These are phyloP conservation scores for Xenotilapia longispinis DNA, from an alignment of 2,113 vertebrate genomes.

Conservation along the genomic window DNA sequence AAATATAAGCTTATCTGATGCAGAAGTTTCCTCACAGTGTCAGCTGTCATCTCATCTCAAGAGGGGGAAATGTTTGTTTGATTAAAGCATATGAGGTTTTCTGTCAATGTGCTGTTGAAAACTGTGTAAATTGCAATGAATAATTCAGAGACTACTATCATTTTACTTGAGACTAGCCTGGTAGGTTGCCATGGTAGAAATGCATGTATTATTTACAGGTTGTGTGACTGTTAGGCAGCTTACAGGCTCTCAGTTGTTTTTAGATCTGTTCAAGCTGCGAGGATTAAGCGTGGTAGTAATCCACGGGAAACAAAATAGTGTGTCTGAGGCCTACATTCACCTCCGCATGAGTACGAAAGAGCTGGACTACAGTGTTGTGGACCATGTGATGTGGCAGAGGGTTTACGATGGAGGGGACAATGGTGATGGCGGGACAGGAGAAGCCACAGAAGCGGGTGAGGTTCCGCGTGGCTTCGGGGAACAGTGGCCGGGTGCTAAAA, in stretches of 20 bases:
- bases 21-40: background rate
- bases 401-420: conserved; percentile 66
- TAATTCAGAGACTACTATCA: conserved; percentile 82
- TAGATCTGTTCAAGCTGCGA: conserved; percentile 47
- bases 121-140: conserved; percentile 70
- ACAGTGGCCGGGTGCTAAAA: conserved; percentile 88
- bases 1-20: background rate
- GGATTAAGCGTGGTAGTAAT: conserved; percentile 56
- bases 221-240: conserved; percentile 64
- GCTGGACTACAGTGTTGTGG: conserved; percentile 30
- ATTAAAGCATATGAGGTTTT: conserved; percentile 22
- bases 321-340: conserved; percentile 27
- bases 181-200: conserved; percentile 86
- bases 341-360: conserved; percentile 46
- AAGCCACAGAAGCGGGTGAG: conserved; percentile 84
- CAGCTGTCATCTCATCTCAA: background rate
- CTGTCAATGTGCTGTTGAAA: conserved; percentile 55
- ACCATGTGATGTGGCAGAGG: conserved; percentile 72
- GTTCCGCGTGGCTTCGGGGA: conserved; percentile 90
- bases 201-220: conserved; percentile 86
- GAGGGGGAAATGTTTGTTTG: background rate
- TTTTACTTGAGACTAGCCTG: conserved; percentile 74
- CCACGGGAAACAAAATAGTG: conserved; percentile 46
- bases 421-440: conserved; percentile 63
- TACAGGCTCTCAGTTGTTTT: conserved; percentile 63